Conservation (phyloP, 2,888 invertebrate genomes). For the Entomobrya proxima region DNA sequence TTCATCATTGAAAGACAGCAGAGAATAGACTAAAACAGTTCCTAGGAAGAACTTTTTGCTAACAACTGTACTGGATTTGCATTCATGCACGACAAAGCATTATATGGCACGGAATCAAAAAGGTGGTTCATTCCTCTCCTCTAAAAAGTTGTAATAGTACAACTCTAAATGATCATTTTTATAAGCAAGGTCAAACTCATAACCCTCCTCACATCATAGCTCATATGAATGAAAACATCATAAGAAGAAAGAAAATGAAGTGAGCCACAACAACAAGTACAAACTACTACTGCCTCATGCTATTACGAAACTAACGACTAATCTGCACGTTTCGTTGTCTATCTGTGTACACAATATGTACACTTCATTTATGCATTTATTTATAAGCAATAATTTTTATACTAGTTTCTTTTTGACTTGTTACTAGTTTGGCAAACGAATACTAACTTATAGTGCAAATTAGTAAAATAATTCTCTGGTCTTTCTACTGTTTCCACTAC, state of each 20-base stretch:
- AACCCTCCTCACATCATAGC: slow-evolving; percentile 40
- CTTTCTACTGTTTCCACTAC: slow-evolving; percentile 54
- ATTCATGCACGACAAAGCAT: slow-evolving; percentile 66
- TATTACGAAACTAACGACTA: slow-evolving; percentile 34
- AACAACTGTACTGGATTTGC: slow-evolving; percentile 66
- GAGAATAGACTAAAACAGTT: slow-evolving; percentile 58
- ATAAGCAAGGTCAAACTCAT: slow-evolving; percentile 67
- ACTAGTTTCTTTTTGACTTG: slow-evolving; percentile 53
- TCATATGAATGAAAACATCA: slow-evolving; percentile 46
- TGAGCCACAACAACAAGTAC: slow-evolving; percentile 23
- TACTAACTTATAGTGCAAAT: slow-evolving; percentile 37
- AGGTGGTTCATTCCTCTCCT: slow-evolving; percentile 58
- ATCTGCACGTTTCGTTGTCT: neutral
- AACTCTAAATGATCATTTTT: slow-evolving; percentile 62
- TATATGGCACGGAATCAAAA: slow-evolving; percentile 66
- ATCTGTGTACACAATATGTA: neutral
- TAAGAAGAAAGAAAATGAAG: slow-evolving; percentile 19
- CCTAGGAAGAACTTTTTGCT: slow-evolving; percentile 50
- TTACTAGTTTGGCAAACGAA: slow-evolving; percentile 48
- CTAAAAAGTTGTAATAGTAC: slow-evolving; percentile 47
- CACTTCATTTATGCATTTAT: slow-evolving; percentile 25
- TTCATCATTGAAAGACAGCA: slow-evolving; percentile 52
- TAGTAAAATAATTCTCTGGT: slow-evolving; percentile 38
- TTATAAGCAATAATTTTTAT: slow-evolving; percentile 56
- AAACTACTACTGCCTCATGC: slow-evolving; percentile 28